A percentile compares a stretch with the other conserved stretches of the same genome.
phyloP scores from a whole-genome alignment of 2,113 vertebrate genomes.

The Rattus rattus region DNA sequence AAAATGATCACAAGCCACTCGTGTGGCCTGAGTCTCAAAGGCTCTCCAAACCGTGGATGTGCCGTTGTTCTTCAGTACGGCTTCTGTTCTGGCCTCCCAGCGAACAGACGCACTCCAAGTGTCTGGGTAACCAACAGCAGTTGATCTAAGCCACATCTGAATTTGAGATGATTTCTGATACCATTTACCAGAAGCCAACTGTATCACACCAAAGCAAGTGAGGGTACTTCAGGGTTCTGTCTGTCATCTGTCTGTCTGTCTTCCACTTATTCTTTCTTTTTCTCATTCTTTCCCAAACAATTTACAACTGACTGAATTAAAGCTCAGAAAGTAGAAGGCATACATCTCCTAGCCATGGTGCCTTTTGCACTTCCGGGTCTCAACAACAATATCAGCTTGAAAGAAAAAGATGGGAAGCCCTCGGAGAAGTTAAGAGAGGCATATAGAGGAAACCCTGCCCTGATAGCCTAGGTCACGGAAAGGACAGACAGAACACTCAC shows the following conservation, averaged over 20 bases:
- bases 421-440: not conserved
- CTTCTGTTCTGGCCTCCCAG: not conserved
- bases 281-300: not conserved
- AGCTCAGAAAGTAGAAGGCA: not conserved
- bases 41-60: not conserved
- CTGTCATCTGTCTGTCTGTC: not conserved
- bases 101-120: not conserved
- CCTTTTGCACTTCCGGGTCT: not conserved
- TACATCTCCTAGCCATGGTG: not conserved
- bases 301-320: not conserved
- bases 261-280: not conserved
- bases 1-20: not conserved
- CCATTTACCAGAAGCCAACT: not conserved
- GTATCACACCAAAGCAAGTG: not conserved
- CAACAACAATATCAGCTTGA: not conserved
- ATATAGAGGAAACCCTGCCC: accelerated
- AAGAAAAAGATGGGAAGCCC: not conserved
- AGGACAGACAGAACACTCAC: not conserved
- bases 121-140: not conserved
- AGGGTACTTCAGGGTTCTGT: not conserved
- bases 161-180: not conserved
- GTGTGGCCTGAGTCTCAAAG: not conserved
- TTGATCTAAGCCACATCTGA: not conserved
- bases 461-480: accelerated
- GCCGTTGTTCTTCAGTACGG: not conserved